phyloP scores from a whole-genome alignment of 2,888 invertebrate genomes.

The Himalopsyche anomala region DNA sequence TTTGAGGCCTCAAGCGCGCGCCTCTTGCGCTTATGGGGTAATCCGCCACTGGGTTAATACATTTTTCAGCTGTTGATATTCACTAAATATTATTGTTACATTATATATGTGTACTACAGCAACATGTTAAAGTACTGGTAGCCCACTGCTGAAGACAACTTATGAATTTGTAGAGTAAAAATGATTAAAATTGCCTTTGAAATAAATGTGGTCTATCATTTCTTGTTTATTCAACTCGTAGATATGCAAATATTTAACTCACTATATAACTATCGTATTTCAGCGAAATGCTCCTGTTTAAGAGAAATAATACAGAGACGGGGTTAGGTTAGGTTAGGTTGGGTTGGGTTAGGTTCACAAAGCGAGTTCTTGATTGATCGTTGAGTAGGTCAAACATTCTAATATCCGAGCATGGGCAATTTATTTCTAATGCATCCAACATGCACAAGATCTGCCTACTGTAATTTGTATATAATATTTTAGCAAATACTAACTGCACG shows the following conservation, averaged over 20 bases:
- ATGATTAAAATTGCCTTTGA: no score
- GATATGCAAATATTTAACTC: background rate
- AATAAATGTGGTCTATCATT: no score
- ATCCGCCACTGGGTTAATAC: no score
- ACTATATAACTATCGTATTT: background rate
- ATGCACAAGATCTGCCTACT: background rate
- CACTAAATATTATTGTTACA: no score
- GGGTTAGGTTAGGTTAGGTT: background rate
- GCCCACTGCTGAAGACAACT: no score
- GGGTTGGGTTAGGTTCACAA: background rate
- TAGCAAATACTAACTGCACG: constrained; percentile 34
- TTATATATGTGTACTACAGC: no score
- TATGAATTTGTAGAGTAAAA: no score
- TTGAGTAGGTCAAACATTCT: constrained; percentile 20
- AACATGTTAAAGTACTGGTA: no score
- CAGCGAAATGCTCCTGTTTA: background rate
- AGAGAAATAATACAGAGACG: background rate
- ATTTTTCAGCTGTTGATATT: no score
- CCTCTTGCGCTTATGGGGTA: no score
- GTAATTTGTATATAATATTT: constrained; percentile 31
- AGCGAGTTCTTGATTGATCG: constrained; percentile 10
- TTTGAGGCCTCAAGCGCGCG: no score
- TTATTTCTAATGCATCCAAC: constrained; percentile 12
- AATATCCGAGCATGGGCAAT: background rate
- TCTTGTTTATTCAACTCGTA: no score